Conservation (phyloP, 2,113 vertebrate genomes). For the Tenebrosternarchus preto region DNA sequence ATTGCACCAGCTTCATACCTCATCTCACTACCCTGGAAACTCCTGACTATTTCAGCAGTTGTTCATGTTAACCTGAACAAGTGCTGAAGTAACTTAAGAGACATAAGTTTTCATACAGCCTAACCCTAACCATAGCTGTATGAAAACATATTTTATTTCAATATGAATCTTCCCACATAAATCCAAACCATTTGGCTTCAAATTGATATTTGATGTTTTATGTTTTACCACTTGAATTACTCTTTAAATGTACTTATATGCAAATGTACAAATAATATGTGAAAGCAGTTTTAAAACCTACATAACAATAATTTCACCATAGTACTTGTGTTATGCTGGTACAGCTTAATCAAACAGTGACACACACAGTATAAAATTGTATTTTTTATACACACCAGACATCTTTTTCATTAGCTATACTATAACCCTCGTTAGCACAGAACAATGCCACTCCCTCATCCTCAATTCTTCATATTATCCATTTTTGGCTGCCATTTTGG, state of each 20-base stretch:
- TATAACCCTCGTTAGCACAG: slow-evolving; percentile 29
- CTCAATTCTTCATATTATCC: slow-evolving; percentile 18
- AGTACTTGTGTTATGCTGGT: background rate
- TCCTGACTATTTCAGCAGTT: background rate
- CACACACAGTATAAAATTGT: background rate
- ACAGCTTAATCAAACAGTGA: no score
- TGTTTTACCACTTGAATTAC: no score
- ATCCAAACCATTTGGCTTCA: background rate
- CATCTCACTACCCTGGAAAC: background rate
- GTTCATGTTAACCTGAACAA: no score
- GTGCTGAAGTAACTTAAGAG: no score
- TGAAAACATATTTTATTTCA: background rate
- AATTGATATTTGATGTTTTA: background rate
- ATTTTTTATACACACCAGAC: slow-evolving; percentile 11
- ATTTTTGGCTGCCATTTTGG: slow-evolving; percentile 43
- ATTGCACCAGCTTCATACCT: background rate
- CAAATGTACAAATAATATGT: no score
- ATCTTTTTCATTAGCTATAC: background rate
- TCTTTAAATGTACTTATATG: no score
- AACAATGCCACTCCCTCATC: slow-evolving; percentile 25
- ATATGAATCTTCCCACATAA: background rate
- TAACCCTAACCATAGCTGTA: no score
- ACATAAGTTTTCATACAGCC: no score
- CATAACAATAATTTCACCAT: background rate
- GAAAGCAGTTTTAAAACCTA: no score